A percentile compares a stretch with the other conserved stretches of the same genome.
These are phyloP conservation scores for Quiscalus mexicanus DNA, from an alignment of 2,113 vertebrate species.

Conservation along the genomic window DNA sequence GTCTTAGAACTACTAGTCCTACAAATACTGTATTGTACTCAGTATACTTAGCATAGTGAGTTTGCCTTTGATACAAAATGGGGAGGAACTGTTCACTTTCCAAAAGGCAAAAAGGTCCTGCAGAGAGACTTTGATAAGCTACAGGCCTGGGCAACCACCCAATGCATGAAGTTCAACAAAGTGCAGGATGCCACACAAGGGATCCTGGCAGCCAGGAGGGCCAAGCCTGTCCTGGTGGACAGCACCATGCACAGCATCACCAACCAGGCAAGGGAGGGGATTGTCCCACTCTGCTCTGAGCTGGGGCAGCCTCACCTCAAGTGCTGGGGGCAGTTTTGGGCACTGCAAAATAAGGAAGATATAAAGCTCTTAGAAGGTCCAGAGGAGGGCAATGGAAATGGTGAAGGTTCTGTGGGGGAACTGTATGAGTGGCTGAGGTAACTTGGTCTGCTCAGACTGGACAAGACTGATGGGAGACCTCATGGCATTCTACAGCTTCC, in stretches of 20 bases:
- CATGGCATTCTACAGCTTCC: background rate
- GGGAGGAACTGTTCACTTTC: background rate
- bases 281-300: rapidly evolving
- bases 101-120: background rate
- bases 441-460: background rate
- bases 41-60: background rate
- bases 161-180: background rate
- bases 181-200: rapidly evolving
- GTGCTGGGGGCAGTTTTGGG: background rate
- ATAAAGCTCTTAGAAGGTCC: background rate
- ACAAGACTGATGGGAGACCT: background rate
- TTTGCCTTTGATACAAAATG: background rate
- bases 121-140: too few species aligned
- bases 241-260: rapidly evolving
- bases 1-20: background rate
- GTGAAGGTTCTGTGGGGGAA: background rate
- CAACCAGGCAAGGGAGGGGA: rapidly evolving
- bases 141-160: background rate
- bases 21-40: background rate
- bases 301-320: rapidly evolving
- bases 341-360: too few species aligned
- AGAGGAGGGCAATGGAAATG: rapidly evolving
- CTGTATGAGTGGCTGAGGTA: background rate
- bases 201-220: background rate
- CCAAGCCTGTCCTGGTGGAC: rapidly evolving